Conservation (phyloP, 2,888 invertebrate species). For the Eretmocerus hayati region DNA sequence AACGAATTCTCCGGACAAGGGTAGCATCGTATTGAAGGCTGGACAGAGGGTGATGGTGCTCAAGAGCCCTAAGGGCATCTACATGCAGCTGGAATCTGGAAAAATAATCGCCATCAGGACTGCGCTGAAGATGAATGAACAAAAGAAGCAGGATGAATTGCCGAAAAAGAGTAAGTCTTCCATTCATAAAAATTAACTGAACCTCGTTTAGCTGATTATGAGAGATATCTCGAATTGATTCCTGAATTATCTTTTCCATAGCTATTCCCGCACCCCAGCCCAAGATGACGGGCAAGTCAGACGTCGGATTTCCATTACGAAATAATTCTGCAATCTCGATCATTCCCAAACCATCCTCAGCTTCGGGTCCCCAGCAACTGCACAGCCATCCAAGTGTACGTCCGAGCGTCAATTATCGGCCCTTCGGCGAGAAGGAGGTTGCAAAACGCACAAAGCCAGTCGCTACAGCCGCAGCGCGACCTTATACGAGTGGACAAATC, state of each 20-base stretch:
- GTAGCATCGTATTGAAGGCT: constrained; percentile 84
- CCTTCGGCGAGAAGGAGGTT: constrained; percentile 40
- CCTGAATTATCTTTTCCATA: neutral
- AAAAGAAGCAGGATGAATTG: constrained; percentile 47
- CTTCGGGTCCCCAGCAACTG: constrained; percentile 22
- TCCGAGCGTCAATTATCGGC: constrained; percentile 34
- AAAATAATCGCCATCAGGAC: constrained; percentile 90
- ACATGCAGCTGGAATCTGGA: constrained; percentile 89
- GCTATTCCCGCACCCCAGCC: constrained; percentile 2
- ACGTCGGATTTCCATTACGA: constrained; percentile 42
- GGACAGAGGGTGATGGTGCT: constrained; percentile 92
- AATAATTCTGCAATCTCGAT: constrained; percentile 47
- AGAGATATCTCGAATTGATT: no score
- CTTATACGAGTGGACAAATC: constrained; percentile 39
- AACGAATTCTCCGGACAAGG: constrained; percentile 82
- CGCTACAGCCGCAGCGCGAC: constrained; percentile 41
- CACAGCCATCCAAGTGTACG: constrained; percentile 29
- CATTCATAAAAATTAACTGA: no score
- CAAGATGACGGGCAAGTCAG: constrained; percentile 25
- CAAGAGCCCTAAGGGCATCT: constrained; percentile 92
- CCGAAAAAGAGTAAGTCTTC: constrained; percentile 42
- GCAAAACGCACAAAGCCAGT: constrained; percentile 37
- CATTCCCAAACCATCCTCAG: constrained; percentile 42
- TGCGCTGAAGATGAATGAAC: constrained; percentile 61
- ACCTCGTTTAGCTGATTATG: no score